phyloP scores from a whole-genome alignment of 1,140 invertebrate species.

The Elymnias hypermnestra region DNA sequence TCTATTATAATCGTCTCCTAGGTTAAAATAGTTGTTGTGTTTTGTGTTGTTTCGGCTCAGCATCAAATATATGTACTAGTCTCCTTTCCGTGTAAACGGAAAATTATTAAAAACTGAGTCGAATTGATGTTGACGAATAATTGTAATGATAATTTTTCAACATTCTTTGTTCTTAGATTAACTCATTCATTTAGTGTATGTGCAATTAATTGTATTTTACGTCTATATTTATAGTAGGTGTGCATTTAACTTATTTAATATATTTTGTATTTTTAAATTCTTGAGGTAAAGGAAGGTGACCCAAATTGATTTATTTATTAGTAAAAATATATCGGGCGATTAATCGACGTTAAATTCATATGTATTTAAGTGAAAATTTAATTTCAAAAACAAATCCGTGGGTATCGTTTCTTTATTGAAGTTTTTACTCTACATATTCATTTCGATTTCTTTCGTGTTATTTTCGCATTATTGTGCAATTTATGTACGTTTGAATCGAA shows the following conservation, averaged over 20 bases:
- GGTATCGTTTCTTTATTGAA: conserved; percentile 10
- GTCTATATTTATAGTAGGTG: conserved; percentile 50
- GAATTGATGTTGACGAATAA: conserved; percentile 46
- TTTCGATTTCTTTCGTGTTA: conserved; percentile 34
- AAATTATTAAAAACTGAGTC: conserved; percentile 11
- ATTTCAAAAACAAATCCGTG: conserved; percentile 10
- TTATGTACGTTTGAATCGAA: conserved; percentile 56
- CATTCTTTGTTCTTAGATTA: conserved; percentile 45
- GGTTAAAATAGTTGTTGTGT: conserved; percentile 20
- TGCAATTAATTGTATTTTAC: conserved; percentile 64
- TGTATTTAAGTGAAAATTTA: conserved; percentile 11
- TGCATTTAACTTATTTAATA: conserved; percentile 58
- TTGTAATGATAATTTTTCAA: conserved; percentile 44
- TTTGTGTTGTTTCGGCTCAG: conserved; percentile 18
- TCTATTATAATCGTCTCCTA: conserved; percentile 16
- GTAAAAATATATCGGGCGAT: conserved; percentile 56
- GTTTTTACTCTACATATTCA: conserved; percentile 3
- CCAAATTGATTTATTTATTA: conserved; percentile 72
- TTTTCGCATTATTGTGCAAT: conserved; percentile 33
- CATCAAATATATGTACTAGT: conserved; percentile 8
- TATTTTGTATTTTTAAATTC: conserved; percentile 35
- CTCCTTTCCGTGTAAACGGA: conserved; percentile 15
- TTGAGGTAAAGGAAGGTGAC: conserved; percentile 32
- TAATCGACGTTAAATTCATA: conserved; percentile 17
- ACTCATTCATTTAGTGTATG: conserved; percentile 62